These are phyloP conservation scores for Nebria salina DNA, from an alignment of 2,888 invertebrate species.

Conservation along the genomic window DNA sequence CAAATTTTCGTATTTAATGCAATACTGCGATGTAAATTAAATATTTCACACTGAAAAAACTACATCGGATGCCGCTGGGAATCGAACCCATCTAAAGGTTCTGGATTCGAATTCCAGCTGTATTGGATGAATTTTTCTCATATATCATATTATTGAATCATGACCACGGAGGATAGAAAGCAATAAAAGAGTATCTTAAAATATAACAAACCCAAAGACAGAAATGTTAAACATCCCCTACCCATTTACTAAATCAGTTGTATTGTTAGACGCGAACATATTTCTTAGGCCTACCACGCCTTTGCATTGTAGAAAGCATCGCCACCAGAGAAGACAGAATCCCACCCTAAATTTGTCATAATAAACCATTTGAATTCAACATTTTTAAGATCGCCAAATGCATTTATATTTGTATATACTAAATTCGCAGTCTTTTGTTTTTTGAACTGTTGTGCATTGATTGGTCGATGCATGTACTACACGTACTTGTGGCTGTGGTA, in stretches of 20 bases:
- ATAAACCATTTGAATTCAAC: neutral
- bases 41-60: too few relatives aligned
- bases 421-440: neutral
- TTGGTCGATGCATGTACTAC: slow-evolving; percentile 16
- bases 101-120: too few relatives aligned
- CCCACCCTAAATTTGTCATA: neutral
- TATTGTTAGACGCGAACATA: neutral
- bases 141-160: neutral
- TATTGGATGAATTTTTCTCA: too few relatives aligned
- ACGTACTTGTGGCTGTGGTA: slow-evolving; percentile 25
- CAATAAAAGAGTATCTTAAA: too few relatives aligned
- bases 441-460: neutral
- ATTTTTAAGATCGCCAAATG: too few relatives aligned
- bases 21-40: too few relatives aligned
- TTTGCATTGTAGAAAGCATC: neutral
- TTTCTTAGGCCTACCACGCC: neutral
- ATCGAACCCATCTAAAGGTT: too few relatives aligned
- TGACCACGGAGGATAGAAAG: too few relatives aligned
- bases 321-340: neutral
- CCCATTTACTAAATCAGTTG: neutral
- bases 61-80: too few relatives aligned
- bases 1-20: too few relatives aligned
- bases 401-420: neutral
- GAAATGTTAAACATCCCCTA: neutral
- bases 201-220: neutral